Percentiles rank a stretch among this genome's conserved stretches.
These are phyloP conservation scores for Siderastrea siderea DNA, from an alignment of 92 coral and sea anemone genomes.

Conservation along the genomic window DNA sequence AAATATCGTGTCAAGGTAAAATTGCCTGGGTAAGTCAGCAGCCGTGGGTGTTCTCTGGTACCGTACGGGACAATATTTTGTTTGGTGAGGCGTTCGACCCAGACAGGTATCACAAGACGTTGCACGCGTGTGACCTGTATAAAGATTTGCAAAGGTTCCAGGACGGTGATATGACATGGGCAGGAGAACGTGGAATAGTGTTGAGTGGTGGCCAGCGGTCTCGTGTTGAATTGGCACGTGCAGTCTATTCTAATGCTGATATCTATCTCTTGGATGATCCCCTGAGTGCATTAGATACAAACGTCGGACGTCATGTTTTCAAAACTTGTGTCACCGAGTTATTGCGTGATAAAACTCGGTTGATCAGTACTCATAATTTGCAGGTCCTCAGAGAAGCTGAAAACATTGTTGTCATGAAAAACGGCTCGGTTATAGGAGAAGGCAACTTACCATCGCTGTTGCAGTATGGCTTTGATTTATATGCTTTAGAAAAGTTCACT, in stretches of 20 bases:
- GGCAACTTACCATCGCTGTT: background rate
- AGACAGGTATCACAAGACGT: slow-evolving; percentile 49
- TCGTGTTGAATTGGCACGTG: slow-evolving; percentile 25
- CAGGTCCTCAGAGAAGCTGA: slow-evolving; percentile 15
- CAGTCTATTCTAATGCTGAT: slow-evolving; percentile 32
- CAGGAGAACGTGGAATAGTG: slow-evolving; percentile 24
- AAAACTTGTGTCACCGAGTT: slow-evolving; percentile 6
- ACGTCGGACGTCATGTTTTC: slow-evolving; percentile 29
- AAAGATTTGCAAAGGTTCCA: slow-evolving; percentile 66
- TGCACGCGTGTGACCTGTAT: slow-evolving; percentile 56
- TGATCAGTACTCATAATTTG: slow-evolving; percentile 27
- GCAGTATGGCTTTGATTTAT: background rate
- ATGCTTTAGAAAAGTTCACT: background rate
- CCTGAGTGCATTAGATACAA: slow-evolving; percentile 39
- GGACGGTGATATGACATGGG: slow-evolving; percentile 36
- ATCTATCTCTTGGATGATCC: slow-evolving; percentile 38
- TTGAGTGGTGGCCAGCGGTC: slow-evolving; percentile 41
- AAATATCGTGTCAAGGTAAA: slow-evolving; percentile 23
- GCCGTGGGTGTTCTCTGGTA: slow-evolving; percentile 79
- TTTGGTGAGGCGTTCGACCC: slow-evolving; percentile 57
- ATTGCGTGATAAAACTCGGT: slow-evolving; percentile 33
- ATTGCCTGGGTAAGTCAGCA: slow-evolving; percentile 66
- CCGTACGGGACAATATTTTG: slow-evolving; percentile 71
- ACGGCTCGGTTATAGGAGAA: background rate
- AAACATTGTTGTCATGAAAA: slow-evolving; percentile 15